A percentile compares a stretch with the other conserved stretches of the same genome.
phyloP scores from a whole-genome alignment of 2,797 vertebrate genomes.

The Harpagifer antarcticus region DNA sequence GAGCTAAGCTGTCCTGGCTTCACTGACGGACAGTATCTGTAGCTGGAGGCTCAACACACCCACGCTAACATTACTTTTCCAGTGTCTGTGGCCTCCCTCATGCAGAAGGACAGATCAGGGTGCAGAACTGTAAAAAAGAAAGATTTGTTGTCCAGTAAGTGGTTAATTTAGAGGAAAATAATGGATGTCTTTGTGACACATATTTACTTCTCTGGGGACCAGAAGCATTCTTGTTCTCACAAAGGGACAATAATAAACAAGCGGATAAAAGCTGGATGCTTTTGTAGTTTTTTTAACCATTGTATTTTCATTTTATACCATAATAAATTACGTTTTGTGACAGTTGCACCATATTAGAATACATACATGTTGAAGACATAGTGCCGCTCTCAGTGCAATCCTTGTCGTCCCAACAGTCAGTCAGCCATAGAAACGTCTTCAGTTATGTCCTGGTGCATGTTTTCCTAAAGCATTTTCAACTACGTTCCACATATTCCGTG shows the following conservation, averaged over 20 bases:
- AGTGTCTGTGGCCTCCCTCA: slow-evolving; percentile 1
- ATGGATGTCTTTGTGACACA: not conserved
- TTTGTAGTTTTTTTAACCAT: no score
- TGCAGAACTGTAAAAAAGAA: not conserved
- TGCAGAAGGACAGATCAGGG: slow-evolving; percentile 7
- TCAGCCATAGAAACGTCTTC: no score
- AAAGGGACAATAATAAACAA: not conserved
- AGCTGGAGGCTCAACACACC: slow-evolving; percentile 9
- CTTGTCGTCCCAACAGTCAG: no score
- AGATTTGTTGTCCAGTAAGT: not conserved
- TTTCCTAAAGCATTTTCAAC: no score
- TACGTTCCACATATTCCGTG: no score
- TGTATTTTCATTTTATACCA: no score
- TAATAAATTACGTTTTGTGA: no score
- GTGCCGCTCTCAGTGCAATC: no score
- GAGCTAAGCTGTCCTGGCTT: slow-evolving; percentile 27
- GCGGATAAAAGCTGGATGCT: not conserved
- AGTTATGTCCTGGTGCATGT: no score
- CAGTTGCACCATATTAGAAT: no score
- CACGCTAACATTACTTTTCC: slow-evolving; percentile 28
- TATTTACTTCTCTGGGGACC: not conserved
- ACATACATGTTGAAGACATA: no score
- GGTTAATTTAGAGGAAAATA: not conserved
- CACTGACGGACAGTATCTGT: slow-evolving; percentile 29
- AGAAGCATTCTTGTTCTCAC: not conserved